Base-by-base conservation (phyloP, 2,888 invertebrate species). In the Melolontha melolontha region DNA sequence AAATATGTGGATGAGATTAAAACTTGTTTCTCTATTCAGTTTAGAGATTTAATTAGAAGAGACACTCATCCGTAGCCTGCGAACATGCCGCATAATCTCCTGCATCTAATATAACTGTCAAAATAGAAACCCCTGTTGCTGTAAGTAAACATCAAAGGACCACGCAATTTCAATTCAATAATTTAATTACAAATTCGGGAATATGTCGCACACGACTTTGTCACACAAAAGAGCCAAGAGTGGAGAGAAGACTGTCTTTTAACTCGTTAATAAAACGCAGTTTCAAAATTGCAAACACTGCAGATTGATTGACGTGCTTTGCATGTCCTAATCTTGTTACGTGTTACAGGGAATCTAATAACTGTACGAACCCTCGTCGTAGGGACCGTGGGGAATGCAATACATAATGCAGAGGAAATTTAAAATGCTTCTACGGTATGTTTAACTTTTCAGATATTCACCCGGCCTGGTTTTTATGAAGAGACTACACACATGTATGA, bases 221-320 rank as follows among this genome's bases (percentile, higher is more conserved):
- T 62, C 39, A 54, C 63, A 70, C 34, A 72, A 65, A 65, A 70
- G 70, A 69, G 70, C 40, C 57, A 34, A 34, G 34, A 34, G 34
- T 34, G 34, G 34, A 34, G 34, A 5, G 34, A 34, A 68, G 40
- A 14, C 39, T 40, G 27, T 40, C 71, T 68, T 70, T 64, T 73
- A 74, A 75, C 73, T 75, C 76, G 74, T 78, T 77, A 77, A 72
- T 69, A 59, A 75, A 76, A 77, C 78, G 72, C 72, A 76, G 70
- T 76, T 76, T 73, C 75, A 73, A 75, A 79, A 76, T 76, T 75
- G 76, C 78, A 77, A 79, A 79, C 78, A 78, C 74, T 59, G 76
- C 75, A 74, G 73, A 75, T 74, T 78, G 78, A 79, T 78, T 79
- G 79, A 79, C 79, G 75, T 78, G 75, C 75, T 75, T 78, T 75